These are phyloP conservation scores for Thamnaconus septentrionalis DNA, from an alignment of 2,113 vertebrate species.

Conservation along the genomic window DNA sequence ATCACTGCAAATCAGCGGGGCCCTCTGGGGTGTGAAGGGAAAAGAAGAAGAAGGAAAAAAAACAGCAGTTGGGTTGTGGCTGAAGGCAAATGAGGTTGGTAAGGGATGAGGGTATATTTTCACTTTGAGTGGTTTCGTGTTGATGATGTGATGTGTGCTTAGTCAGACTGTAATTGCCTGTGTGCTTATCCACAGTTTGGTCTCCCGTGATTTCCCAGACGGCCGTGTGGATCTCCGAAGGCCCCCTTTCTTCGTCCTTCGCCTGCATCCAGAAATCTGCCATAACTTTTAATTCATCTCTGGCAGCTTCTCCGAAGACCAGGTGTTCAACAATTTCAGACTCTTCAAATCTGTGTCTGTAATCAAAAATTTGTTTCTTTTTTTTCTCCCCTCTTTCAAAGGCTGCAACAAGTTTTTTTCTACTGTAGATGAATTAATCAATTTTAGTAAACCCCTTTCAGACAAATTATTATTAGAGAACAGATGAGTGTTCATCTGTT, in stretches of 20 bases:
- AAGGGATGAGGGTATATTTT: constrained; percentile 39
- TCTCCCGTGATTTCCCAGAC: constrained; percentile 47
- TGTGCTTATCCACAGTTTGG: constrained; percentile 29
- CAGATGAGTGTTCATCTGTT: too few species aligned
- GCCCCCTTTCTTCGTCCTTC: background rate
- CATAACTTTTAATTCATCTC: constrained; percentile 21
- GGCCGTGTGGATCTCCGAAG: constrained; percentile 17
- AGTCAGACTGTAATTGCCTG: constrained; percentile 43
- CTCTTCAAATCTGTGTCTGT: background rate
- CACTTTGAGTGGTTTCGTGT: constrained; percentile 32
- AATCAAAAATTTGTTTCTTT: background rate
- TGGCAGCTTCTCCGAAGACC: constrained; percentile 6
- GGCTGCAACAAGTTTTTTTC: background rate
- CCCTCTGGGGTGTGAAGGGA: background rate
- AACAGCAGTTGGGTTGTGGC: constrained; percentile 34
- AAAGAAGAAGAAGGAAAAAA: constrained; percentile 11
- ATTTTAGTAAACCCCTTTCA: too few species aligned
- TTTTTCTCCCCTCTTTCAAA: background rate
- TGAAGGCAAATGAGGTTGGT: constrained; percentile 39
- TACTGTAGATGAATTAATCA: too few species aligned
- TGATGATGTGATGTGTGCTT: constrained; percentile 39
- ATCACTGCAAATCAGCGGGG: constrained; percentile 32
- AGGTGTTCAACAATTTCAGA: constrained; percentile 14
- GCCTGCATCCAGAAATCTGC: constrained; percentile 3
- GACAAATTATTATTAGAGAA: too few species aligned